A percentile compares a stretch with the other conserved stretches of the same genome.
These are phyloP conservation scores for Drosophila kikkawai DNA, from an alignment of 1,140 invertebrate species.

Conservation along the genomic window DNA sequence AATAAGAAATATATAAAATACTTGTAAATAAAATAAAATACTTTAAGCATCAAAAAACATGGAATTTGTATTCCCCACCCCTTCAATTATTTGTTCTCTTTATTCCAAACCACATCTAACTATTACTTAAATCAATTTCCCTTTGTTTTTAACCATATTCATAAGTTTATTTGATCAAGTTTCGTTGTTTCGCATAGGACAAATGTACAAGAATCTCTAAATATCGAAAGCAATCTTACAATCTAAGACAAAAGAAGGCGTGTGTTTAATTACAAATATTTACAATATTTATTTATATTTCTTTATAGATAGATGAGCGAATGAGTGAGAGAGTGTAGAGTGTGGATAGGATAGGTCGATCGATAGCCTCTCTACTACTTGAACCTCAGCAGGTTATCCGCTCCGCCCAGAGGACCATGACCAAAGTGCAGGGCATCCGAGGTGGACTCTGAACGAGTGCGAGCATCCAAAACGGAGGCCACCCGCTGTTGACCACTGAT, in stretches of 20 bases:
- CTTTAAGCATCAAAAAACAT: not conserved
- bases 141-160: conserved; percentile 22
- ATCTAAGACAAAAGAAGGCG: conserved; percentile 46
- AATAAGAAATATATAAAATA: not conserved
- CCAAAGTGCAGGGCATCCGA: conserved; percentile 79
- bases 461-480: conserved; percentile 65
- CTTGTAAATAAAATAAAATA: not conserved
- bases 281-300: conserved; percentile 64
- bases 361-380: conserved; percentile 50
- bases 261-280: conserved; percentile 67
- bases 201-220: conserved; percentile 40
- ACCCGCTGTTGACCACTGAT: conserved; percentile 74
- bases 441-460: conserved; percentile 69
- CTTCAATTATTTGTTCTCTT: not conserved
- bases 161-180: conserved; percentile 55
- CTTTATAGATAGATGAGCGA: conserved; percentile 20
- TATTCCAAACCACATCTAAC: not conserved
- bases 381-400: conserved; percentile 67
- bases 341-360: conserved; percentile 8
- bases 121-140: conserved; percentile 46
- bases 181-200: conserved; percentile 57
- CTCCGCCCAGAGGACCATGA: conserved; percentile 72
- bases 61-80: too few relatives aligned
- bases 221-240: conserved; percentile 41
- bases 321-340: conserved; percentile 15